phyloP scores from a whole-genome alignment of 2,113 vertebrate species.

The Zootoca vivipara region DNA sequence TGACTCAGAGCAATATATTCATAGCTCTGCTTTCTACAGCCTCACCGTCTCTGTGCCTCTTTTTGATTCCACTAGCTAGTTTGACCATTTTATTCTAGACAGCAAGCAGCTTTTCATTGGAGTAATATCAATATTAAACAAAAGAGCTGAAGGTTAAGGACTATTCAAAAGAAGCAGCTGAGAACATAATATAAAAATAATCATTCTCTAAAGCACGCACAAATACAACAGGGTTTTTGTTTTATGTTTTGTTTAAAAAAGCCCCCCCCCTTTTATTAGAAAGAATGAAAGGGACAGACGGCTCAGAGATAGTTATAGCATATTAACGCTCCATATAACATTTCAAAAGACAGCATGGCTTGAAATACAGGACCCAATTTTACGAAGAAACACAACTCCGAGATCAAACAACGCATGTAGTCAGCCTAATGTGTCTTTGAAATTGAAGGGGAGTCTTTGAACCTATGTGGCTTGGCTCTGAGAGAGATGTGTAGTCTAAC shows the following conservation, averaged over 20 bases:
- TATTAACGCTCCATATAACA: rapidly evolving
- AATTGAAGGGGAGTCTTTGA: background rate
- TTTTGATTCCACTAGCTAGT: background rate
- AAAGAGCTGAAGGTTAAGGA: background rate
- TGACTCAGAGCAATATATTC: background rate
- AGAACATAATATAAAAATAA: background rate
- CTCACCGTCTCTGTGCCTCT: background rate
- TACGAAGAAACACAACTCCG: background rate
- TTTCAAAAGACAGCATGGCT: background rate
- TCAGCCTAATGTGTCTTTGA: background rate
- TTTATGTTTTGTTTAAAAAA: background rate
- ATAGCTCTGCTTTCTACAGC: background rate
- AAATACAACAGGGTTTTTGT: background rate
- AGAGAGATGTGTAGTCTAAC: background rate
- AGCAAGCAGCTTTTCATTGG: background rate
- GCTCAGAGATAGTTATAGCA: background rate
- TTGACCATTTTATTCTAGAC: background rate
- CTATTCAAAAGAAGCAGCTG: background rate
- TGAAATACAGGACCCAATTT: background rate
- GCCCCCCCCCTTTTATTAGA: background rate
- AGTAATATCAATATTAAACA: background rate
- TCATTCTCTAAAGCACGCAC: background rate
- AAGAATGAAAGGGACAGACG: background rate
- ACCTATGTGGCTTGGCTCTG: background rate
- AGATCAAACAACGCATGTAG: background rate